Evolutionary conservation across 2,888 invertebrate genomes (phyloP).

Genomic region (Cheilosia soror): DNA sequence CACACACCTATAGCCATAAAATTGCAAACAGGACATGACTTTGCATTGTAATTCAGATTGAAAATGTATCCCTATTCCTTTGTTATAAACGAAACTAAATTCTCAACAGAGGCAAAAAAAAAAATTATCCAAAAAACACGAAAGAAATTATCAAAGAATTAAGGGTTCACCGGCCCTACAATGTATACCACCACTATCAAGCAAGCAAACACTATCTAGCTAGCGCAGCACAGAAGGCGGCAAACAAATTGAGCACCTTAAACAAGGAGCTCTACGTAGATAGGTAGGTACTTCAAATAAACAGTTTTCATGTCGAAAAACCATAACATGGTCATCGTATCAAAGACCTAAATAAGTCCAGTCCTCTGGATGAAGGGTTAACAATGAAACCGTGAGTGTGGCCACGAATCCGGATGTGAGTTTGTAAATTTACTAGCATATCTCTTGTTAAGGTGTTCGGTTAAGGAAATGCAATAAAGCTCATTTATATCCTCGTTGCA

Average conservation of each 20-base stretch:
- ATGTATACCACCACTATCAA: not conserved
- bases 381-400: not conserved
- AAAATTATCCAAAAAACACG: not conserved
- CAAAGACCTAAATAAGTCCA: slow-evolving; percentile 32
- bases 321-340: slow-evolving; percentile 69
- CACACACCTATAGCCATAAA: slow-evolving; percentile 20
- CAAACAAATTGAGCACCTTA: slow-evolving; percentile 47
- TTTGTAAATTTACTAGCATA: slow-evolving; percentile 59
- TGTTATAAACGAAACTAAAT: not conserved
- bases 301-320: slow-evolving; percentile 60
- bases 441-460: slow-evolving; percentile 66
- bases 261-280: not conserved
- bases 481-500: slow-evolving; percentile 64
- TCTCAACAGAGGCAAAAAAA: not conserved
- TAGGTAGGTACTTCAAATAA: slow-evolving; percentile 16
- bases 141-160: slow-evolving; percentile 62
- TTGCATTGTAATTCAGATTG: slow-evolving; percentile 66
- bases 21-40: slow-evolving; percentile 64
- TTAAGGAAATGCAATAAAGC: slow-evolving; percentile 50
- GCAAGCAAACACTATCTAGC: too few species aligned
- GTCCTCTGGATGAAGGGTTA: not conserved
- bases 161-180: slow-evolving; percentile 46
- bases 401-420: slow-evolving; percentile 27
- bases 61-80: slow-evolving; percentile 31
- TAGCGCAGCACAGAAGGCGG: not conserved